These are phyloP conservation scores for Muntiacus reevesi DNA, from an alignment of 2,113 vertebrate genomes.

Conservation along the genomic window DNA sequence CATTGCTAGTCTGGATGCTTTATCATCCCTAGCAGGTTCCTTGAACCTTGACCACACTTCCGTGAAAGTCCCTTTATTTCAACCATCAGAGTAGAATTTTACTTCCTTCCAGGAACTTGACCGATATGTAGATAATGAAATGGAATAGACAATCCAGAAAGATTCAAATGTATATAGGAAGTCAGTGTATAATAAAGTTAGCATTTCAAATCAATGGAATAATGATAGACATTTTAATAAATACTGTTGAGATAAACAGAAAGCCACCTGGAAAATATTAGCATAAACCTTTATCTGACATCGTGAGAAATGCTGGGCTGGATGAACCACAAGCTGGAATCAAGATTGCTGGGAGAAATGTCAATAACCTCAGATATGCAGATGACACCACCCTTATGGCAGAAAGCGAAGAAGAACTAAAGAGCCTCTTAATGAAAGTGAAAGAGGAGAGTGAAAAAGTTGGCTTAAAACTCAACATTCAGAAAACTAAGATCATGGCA, in stretches of 20 bases:
- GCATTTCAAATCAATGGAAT: not conserved
- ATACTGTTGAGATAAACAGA: not conserved
- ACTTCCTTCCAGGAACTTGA: not conserved
- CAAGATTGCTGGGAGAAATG: no score
- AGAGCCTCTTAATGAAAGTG: no score
- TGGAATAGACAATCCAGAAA: not conserved
- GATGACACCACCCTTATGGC: no score
- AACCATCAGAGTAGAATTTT: not conserved
- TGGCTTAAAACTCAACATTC: no score
- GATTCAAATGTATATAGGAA: not conserved
- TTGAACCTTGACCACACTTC: not conserved
- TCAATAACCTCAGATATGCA: no score
- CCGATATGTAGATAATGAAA: not conserved
- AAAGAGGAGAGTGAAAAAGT: no score
- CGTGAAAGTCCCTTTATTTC: not conserved
- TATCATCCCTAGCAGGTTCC: not conserved
- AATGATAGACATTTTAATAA: not conserved
- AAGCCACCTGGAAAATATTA: not conserved
- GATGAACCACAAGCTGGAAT: no score
- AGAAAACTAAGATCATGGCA: no score
- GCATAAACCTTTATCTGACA: not conserved
- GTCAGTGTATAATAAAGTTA: not conserved
- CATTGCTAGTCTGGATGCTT: not conserved
- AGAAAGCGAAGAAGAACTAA: no score
- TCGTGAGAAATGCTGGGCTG: no score